phyloP scores from a whole-genome alignment of 2,888 invertebrate species.

The Synanthedon myopaeformis region DNA sequence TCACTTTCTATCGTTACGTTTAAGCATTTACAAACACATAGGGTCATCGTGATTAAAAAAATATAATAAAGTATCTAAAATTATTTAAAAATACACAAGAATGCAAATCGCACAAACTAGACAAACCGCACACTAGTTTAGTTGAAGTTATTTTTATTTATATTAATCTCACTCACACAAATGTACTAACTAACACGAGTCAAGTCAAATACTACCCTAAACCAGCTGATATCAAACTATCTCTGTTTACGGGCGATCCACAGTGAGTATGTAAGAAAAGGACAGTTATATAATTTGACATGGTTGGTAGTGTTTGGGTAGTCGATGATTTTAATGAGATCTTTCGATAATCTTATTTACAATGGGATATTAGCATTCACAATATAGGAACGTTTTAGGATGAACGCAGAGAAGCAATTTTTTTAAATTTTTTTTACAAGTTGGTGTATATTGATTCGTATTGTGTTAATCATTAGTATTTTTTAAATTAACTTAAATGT shows the following conservation, averaged over 20 bases:
- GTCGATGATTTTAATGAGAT: too few relatives aligned
- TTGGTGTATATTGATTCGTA: too few relatives aligned
- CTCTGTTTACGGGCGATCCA: neutral
- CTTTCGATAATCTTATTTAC: too few relatives aligned
- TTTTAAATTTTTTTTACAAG: too few relatives aligned
- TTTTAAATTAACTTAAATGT: too few relatives aligned
- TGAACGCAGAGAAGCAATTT: too few relatives aligned
- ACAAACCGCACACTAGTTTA: conserved; percentile 21
- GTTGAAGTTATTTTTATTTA: conserved; percentile 20
- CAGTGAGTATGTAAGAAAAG: neutral
- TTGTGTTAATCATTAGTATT: too few relatives aligned
- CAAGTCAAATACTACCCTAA: neutral
- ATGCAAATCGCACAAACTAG: conserved; percentile 27
- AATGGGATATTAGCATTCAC: too few relatives aligned
- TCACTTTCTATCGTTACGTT: conserved; percentile 77
- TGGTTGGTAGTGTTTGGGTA: too few relatives aligned
- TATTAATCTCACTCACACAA: conserved; percentile 3
- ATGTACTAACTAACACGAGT: neutral
- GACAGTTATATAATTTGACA: neutral
- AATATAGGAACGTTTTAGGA: too few relatives aligned
- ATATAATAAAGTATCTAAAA: conserved; percentile 24
- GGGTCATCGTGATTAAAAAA: conserved; percentile 57
- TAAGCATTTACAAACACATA: conserved; percentile 80
- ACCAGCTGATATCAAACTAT: neutral
- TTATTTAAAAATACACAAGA: conserved; percentile 43